phyloP scores from a whole-genome alignment of 2,113 vertebrate species.

The Anser brachyrhynchus region DNA sequence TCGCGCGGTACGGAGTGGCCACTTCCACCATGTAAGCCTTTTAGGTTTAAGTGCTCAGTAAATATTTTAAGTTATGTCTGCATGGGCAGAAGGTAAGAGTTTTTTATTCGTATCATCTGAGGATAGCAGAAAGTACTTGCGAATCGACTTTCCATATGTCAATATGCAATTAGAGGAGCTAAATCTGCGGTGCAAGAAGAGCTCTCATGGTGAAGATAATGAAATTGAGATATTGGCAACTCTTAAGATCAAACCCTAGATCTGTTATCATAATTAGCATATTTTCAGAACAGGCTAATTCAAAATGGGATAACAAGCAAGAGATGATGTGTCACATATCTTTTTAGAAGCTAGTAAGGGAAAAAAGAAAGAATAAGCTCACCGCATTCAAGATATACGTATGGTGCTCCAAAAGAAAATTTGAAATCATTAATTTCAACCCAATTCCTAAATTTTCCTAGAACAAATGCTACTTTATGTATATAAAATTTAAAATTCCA shows the following conservation, averaged over 20 bases:
- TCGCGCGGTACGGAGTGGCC: constrained; percentile 7
- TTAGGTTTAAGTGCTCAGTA: constrained; percentile 44
- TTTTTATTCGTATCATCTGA: constrained; percentile 31
- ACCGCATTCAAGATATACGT: not conserved
- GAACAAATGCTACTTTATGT: not conserved
- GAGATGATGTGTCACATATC: constrained; percentile 4
- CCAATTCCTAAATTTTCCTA: not conserved
- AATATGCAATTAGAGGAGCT: constrained; percentile 47
- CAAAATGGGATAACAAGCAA: constrained; percentile 55
- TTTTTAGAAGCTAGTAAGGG: constrained; percentile 24
- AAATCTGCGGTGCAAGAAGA: constrained; percentile 48
- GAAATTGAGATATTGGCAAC: constrained; percentile 40
- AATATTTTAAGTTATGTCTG: constrained; percentile 63
- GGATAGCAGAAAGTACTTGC: constrained; percentile 31
- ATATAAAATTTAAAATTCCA: not conserved
- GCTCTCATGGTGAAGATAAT: constrained; percentile 26
- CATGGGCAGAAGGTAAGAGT: constrained; percentile 47
- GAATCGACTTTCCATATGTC: constrained; percentile 61
- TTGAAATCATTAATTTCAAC: not conserved
- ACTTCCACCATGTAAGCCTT: constrained; percentile 45
- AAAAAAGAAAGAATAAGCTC: not conserved
- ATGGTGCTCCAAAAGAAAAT: not conserved
- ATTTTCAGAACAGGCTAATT: constrained; percentile 64
- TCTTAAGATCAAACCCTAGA: constrained; percentile 54
- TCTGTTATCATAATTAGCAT: constrained; percentile 59